Evolutionary conservation across 1,140 invertebrate species (phyloP).

Genomic region (Drosophila equinoxialis): DNA sequence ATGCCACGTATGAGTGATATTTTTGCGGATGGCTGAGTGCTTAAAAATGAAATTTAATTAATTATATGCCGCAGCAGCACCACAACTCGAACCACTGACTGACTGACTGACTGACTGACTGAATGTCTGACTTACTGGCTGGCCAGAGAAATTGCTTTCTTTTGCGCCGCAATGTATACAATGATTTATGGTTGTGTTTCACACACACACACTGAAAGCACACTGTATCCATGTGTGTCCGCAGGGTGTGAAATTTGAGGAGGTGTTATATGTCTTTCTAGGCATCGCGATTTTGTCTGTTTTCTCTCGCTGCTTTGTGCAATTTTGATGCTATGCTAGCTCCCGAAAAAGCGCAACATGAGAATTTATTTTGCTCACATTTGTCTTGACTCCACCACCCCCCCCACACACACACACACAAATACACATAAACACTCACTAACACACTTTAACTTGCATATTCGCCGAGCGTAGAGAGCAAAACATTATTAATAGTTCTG

Average conservation of each 20-base stretch:
- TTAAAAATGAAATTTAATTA: conserved; percentile 77
- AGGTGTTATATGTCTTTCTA: conserved; percentile 13
- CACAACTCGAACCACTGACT: conserved; percentile 2
- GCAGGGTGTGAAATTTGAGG: neutral
- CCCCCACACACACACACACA: conserved; percentile 26
- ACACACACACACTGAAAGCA: neutral
- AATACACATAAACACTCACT: conserved; percentile 37
- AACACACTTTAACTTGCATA: conserved; percentile 8
- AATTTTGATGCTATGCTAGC: conserved; percentile 63
- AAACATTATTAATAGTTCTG: conserved; percentile 77
- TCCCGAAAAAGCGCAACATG: conserved; percentile 74
- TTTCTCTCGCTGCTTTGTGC: conserved; percentile 48
- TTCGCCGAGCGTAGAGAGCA: conserved; percentile 14
- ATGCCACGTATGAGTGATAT: conserved; percentile 73
- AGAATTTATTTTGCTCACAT: conserved; percentile 78
- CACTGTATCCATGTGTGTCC: too few species aligned
- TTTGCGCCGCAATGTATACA: conserved; percentile 59
- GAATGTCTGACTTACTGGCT: conserved; percentile 19
- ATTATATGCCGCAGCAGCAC: conserved; percentile 56
- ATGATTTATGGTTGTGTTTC: conserved; percentile 64
- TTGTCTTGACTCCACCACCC: conserved; percentile 55
- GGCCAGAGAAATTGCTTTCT: conserved; percentile 40
- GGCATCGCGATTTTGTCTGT: conserved; percentile 36
- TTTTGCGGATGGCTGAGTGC: conserved; percentile 31
- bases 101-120: conserved; percentile 10